Base-by-base conservation (phyloP, 2,113 vertebrate genomes). In the Anarrhichthys ocellatus region DNA sequence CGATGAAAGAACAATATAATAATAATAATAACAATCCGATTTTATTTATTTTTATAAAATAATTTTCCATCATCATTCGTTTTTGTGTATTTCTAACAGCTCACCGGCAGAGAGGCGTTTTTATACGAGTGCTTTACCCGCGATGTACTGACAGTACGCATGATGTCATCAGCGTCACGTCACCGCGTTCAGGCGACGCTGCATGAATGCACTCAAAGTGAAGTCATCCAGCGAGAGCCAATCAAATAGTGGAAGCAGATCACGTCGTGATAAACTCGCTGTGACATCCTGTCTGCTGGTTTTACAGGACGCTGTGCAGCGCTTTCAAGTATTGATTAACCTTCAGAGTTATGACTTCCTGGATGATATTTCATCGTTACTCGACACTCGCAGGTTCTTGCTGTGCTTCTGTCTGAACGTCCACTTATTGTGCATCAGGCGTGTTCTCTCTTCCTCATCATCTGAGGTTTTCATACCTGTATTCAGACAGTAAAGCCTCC, bases 161-260 rank as follows among this genome's bases (percentile, higher is more conserved):
- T 27, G 65, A 48, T n/a, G 71, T 62, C 54, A 48, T 27, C 40
- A 5, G 76, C 40, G 69, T 64, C 24, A 73, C n/a, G 38, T 81
- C 78, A 58, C 54, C 36, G 1, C 5, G n/a, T 5, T 38, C 48
- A 54, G 8, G 38, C 24, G 5, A 4, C n/a, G 9, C 24, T 9
- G 13, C 40, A 42, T 42, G 40, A 11, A 42, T 13, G 9, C 9
- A 29, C 15, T 34, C 17, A 62, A 8, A 4, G 18, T 36, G 59
- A 62, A 9, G 44, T 29, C 44, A 48, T 50, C 17, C 15, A 9
- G 18, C 9, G 1, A 6, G 9, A 1, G 18, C n/a, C 72, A 48
- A 32, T 46, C 11, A 22, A 15, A 73, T 4, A 5, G 11, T 14
- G 22, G 13, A 34, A 34, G 63, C 13, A 3, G 36, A 11, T 63